phyloP scores from a whole-genome alignment of 2,797 vertebrate genomes.

The Neoniphon sammara region DNA sequence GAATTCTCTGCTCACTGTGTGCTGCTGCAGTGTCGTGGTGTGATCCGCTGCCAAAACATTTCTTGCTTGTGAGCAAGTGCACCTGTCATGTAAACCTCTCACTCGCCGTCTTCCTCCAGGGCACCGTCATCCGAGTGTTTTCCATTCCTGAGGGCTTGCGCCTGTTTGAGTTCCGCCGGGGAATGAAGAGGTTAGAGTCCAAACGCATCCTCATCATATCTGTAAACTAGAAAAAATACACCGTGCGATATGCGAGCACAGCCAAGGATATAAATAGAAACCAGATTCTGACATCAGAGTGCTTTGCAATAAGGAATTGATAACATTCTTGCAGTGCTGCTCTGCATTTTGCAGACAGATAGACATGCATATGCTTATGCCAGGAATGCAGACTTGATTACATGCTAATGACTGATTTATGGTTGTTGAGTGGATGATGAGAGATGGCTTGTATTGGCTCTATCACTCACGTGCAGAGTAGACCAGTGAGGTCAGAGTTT shows the following conservation, averaged over 20 bases:
- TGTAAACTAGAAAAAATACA: neutral
- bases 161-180: slow-evolving; percentile 93
- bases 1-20: neutral
- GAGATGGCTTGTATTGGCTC: neutral
- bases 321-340: neutral
- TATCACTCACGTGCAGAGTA: neutral
- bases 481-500: neutral
- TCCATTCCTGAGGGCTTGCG: slow-evolving; percentile 91
- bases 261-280: neutral
- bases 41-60: neutral
- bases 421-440: neutral
- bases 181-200: slow-evolving; percentile 92
- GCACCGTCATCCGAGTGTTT: slow-evolving; percentile 95
- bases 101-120: slow-evolving; percentile 77
- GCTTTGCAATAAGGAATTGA: neutral
- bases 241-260: neutral
- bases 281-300: too few relatives aligned
- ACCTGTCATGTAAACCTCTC: neutral
- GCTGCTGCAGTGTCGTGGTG: neutral
- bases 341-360: neutral
- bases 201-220: neutral
- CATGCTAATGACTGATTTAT: neutral
- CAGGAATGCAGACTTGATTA: neutral
- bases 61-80: neutral
- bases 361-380: neutral